Conservation (phyloP, 2,888 invertebrate species). For the Xanthostigma xanthostigma region DNA sequence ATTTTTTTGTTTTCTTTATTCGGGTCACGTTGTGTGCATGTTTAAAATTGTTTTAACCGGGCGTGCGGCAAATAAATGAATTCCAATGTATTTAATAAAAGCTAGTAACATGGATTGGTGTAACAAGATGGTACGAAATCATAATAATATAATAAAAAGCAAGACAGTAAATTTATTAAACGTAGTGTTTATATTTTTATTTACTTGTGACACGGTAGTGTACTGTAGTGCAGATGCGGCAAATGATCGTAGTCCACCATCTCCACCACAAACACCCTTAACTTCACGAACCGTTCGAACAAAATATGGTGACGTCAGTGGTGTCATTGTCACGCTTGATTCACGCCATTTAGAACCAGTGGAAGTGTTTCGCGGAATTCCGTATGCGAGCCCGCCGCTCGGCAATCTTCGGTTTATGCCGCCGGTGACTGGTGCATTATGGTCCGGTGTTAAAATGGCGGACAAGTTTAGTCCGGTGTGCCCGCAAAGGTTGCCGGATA, state of each 20-base stretch:
- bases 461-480: slow-evolving; percentile 83
- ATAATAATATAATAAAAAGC: too few species aligned
- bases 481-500: slow-evolving; percentile 78
- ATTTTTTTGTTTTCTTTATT: too few species aligned
- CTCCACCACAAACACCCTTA: slow-evolving; percentile 32
- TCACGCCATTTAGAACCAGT: slow-evolving; percentile 72
- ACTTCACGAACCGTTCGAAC: slow-evolving; percentile 75
- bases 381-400: slow-evolving; percentile 85
- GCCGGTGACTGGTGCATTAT: slow-evolving; percentile 82
- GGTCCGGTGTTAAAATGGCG: slow-evolving; percentile 79
- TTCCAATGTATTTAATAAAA: too few species aligned
- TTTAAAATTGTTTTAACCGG: too few species aligned
- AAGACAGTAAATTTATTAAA: too few species aligned
- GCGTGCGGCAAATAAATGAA: too few species aligned
- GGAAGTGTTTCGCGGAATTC: slow-evolving; percentile 84
- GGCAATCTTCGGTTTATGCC: slow-evolving; percentile 90
- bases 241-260: slow-evolving; percentile 17
- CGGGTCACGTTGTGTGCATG: too few species aligned
- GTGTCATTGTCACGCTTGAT: slow-evolving; percentile 70
- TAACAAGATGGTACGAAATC: too few species aligned
- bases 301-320: slow-evolving; percentile 76
- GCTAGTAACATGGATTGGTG: too few species aligned
- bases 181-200: too few species aligned
- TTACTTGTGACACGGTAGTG: too few species aligned
- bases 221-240: slow-evolving; percentile 4